phyloP scores from a whole-genome alignment of 1,140 invertebrate species.

The Hylaeus volcanicus region DNA sequence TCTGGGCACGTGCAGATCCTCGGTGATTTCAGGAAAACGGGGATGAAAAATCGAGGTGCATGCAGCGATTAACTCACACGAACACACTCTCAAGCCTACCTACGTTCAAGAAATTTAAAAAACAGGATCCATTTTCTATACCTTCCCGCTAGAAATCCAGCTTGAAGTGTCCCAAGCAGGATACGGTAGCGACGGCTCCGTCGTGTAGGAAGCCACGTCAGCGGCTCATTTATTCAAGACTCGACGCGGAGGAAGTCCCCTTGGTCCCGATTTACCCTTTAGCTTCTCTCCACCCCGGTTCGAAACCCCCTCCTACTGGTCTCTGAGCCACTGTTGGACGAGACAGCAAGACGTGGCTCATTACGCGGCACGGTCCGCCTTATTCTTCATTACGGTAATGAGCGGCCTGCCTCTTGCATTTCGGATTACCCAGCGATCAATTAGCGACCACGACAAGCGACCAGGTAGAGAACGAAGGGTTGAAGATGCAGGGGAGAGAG shows the following conservation, averaged over 20 bases:
- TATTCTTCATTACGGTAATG: constrained; percentile 68
- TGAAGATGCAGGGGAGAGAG: neutral
- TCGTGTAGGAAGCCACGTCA: constrained; percentile 3
- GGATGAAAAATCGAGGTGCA: too few relatives aligned
- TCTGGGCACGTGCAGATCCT: neutral
- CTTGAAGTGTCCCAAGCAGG: neutral
- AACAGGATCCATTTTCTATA: too few relatives aligned
- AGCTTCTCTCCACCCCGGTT: neutral
- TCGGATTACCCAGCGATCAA: constrained; percentile 62
- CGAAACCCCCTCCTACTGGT: neutral
- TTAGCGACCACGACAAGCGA: constrained; percentile 48
- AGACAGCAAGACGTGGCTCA: constrained; percentile 40
- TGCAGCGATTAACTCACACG: too few relatives aligned
- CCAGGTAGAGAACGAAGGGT: neutral
- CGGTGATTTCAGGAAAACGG: too few relatives aligned
- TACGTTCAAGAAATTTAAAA: too few relatives aligned
- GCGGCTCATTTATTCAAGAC: constrained; percentile 28
- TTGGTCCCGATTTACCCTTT: constrained; percentile 18
- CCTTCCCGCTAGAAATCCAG: too few relatives aligned
- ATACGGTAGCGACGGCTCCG: constrained; percentile 11
- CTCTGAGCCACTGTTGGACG: too few relatives aligned
- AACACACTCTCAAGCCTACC: too few relatives aligned
- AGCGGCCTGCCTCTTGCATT: constrained; percentile 47
- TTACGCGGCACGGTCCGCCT: constrained; percentile 47
- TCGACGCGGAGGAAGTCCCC: constrained; percentile 14